Evolutionary conservation across 2,797 vertebrate genomes (phyloP), one percentile per base, ranked within the genome.

Genomic region (Calcarius lapponicus): DNA sequence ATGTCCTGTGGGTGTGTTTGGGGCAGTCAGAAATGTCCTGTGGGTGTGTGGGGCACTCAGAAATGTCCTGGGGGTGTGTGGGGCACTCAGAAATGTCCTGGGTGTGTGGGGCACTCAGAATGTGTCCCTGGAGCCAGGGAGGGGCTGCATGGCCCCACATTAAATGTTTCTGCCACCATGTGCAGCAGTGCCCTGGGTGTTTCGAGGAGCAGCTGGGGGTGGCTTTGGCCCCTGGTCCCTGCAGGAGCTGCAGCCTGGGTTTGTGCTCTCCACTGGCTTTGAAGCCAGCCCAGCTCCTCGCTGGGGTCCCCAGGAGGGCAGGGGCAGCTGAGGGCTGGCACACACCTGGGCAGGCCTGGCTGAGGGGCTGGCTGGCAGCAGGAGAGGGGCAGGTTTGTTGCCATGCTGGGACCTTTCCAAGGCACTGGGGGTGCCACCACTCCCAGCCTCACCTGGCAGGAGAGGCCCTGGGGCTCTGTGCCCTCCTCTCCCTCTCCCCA

Each of bases 231-330:
- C 64, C 75, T 29, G 14, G 40, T 10, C 38, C 71, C 61, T 94
- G 53, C 84, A 87, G 57, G 91, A 94, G 54, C 57, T 48, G 14
- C 81, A 92, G 86, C 74, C 84, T 89, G 50, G 31, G 64, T 51
- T 85, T 67, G 61, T 88, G 51, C 90, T 70, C 80, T 87, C 56
- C 90, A 87, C 58, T 76, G 92, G 60, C 83, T 85, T 60, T 67
- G 72, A 71, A 40, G 75, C 24, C 28, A 17, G 36, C 74, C 66
- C 88, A 79, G 74, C 51, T 80, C 80, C 78, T n/a, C 13, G 7
- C 3, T 38, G 81, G 2, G 32, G 73, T 76, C 78, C 78, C 51
- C 88, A 80, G 92, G 67, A 95, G 56, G 65, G 40, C 51, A 47
- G 17, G 83, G 6, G 9, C 70, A 53, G 48, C 4, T 17, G 64